A percentile compares a stretch with the other conserved stretches of the same genome.
These are phyloP conservation scores for Lycorma delicatula DNA, from an alignment of 1,140 invertebrate genomes.

Conservation along the genomic window DNA sequence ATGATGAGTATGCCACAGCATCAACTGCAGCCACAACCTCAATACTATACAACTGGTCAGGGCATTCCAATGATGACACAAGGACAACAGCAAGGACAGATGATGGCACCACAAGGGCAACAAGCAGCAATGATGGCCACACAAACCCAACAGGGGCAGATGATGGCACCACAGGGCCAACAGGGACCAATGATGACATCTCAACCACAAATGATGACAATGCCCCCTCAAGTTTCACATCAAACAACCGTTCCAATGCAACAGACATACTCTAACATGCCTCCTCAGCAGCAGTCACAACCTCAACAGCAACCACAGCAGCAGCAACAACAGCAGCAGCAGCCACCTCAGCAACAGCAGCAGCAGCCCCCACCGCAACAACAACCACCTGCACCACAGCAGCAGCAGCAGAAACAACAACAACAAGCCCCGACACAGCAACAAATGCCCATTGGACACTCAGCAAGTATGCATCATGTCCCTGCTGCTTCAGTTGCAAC, in stretches of 20 bases:
- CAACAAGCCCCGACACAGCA: slow-evolving; percentile 19
- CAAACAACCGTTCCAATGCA: slow-evolving; percentile 18
- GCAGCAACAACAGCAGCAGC: slow-evolving; percentile 18
- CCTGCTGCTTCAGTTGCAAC: slow-evolving; percentile 1
- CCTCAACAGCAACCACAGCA: slow-evolving; percentile 19
- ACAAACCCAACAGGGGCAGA: slow-evolving; percentile 44
- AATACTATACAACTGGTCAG: slow-evolving; percentile 28
- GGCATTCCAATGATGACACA: background rate
- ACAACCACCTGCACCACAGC: slow-evolving; percentile 35
- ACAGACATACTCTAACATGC: slow-evolving; percentile 19
- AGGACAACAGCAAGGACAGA: slow-evolving; percentile 14
- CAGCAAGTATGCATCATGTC: slow-evolving; percentile 7
- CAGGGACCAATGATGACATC: slow-evolving; percentile 16
- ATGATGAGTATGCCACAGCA: slow-evolving; percentile 14
- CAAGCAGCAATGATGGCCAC: too few relatives aligned
- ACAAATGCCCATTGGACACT: slow-evolving; percentile 5
- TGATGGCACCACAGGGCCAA: slow-evolving; percentile 29
- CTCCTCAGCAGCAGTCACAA: slow-evolving; percentile 20
- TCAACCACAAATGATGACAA: slow-evolving; percentile 13
- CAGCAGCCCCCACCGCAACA: slow-evolving; percentile 3
- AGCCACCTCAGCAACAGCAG: slow-evolving; percentile 30
- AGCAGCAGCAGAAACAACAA: slow-evolving; percentile 34
- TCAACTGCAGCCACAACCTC: slow-evolving; percentile 38
- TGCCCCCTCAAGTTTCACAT: slow-evolving; percentile 14
- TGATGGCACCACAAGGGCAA: too few relatives aligned